A percentile compares a stretch with the other conserved stretches of the same genome.
These are phyloP conservation scores for Acropternis orthonyx DNA, from an alignment of 2,797 vertebrate genomes.

Conservation along the genomic window DNA sequence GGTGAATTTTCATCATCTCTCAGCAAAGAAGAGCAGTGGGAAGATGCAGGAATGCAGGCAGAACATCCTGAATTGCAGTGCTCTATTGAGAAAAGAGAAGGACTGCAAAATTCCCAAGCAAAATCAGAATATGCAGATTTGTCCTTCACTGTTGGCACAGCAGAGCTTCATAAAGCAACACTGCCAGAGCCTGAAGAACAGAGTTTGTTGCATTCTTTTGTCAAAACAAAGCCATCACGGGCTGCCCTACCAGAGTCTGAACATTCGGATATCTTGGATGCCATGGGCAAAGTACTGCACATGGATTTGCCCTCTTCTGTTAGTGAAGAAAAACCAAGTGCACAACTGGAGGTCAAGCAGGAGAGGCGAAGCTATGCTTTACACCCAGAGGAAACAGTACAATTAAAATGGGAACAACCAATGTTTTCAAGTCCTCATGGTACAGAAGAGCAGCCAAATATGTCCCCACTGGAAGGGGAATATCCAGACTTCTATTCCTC, in stretches of 20 bases:
- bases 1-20: neutral
- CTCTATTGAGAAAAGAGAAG: neutral
- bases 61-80: neutral
- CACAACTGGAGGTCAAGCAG: neutral
- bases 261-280: neutral
- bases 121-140: conserved; percentile 5
- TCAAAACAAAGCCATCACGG: neutral
- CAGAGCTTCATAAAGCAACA: neutral
- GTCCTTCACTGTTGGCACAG: neutral
- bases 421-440: neutral
- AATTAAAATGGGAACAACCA: neutral
- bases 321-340: neutral
- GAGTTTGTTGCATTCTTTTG: neutral
- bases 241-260: neutral
- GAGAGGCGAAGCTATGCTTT: neutral
- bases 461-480: neutral
- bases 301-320: neutral
- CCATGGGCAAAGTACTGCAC: neutral
- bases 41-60: neutral
- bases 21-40: neutral
- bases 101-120: neutral
- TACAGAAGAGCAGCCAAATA: neutral
- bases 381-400: neutral
- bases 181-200: neutral
- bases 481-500: neutral